These are phyloP conservation scores for Beris morrisii DNA, from an alignment of 2,888 invertebrate genomes.

Conservation along the genomic window DNA sequence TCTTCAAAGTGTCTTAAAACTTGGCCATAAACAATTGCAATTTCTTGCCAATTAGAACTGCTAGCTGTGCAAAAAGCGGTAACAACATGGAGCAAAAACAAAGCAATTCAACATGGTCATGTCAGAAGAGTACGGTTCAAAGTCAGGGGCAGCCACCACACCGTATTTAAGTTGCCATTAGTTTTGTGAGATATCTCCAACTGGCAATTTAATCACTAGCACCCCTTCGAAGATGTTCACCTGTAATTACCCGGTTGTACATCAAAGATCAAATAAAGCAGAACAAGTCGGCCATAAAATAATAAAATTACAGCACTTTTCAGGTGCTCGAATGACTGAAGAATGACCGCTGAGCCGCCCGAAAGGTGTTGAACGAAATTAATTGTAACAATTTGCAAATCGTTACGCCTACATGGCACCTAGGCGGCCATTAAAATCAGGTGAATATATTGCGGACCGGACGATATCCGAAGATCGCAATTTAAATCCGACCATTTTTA, in stretches of 20 bases:
- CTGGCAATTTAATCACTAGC: slow-evolving; percentile 21
- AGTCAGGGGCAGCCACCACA: slow-evolving; percentile 12
- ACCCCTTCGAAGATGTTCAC: slow-evolving; percentile 3
- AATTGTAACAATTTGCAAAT: slow-evolving; percentile 23
- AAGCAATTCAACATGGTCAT: slow-evolving; percentile 8
- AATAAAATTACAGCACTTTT: slow-evolving; percentile 5
- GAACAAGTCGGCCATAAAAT: slow-evolving; percentile 11
- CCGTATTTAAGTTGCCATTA: neutral
- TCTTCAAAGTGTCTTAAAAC: slow-evolving; percentile 25
- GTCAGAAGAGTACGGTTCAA: neutral
- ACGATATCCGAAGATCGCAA: neutral
- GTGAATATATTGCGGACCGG: no score
- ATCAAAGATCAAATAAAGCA: slow-evolving; percentile 29
- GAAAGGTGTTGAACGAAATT: slow-evolving; percentile 29
- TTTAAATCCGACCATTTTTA: neutral
- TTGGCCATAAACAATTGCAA: slow-evolving; percentile 30
- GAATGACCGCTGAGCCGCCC: slow-evolving; percentile 16
- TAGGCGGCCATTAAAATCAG: slow-evolving; percentile 20
- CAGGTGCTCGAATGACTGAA: slow-evolving; percentile 5
- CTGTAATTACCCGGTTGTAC: slow-evolving; percentile 18
- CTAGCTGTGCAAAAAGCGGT: slow-evolving; percentile 5
- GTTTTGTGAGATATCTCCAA: slow-evolving; percentile 21
- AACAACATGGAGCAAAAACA: neutral
- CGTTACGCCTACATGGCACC: slow-evolving; percentile 23
- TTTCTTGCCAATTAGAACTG: slow-evolving; percentile 27